phyloP scores from a whole-genome alignment of 2,113 vertebrate genomes.

The Rallus limicola region DNA sequence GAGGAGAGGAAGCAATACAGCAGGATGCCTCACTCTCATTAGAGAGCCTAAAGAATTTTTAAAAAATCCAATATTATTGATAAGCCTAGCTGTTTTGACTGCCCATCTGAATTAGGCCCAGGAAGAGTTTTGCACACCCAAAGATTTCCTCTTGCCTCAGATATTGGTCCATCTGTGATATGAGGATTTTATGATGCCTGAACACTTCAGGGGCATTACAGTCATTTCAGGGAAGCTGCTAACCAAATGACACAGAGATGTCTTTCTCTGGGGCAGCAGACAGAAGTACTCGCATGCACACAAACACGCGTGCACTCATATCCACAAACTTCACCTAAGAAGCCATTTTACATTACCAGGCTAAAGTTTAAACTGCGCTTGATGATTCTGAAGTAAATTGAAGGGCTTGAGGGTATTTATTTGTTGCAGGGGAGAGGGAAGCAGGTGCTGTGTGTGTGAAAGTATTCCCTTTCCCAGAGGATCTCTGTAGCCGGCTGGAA shows the following conservation, averaged over 20 bases:
- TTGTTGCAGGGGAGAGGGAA: slow-evolving; percentile 8
- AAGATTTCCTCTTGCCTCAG: neutral
- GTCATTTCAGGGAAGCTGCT: neutral
- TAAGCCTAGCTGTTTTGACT: neutral
- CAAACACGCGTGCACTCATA: neutral
- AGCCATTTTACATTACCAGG: neutral
- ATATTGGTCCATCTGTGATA: neutral
- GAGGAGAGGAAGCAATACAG: neutral
- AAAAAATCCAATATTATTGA: neutral
- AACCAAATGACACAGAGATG: neutral
- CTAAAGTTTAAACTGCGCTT: neutral
- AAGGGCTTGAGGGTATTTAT: neutral
- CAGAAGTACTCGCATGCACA: neutral
- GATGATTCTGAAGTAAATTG: neutral
- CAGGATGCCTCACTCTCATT: neutral
- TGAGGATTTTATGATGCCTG: slow-evolving; percentile 39
- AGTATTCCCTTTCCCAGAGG: slow-evolving; percentile 25
- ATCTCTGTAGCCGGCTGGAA: neutral
- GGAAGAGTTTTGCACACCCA: neutral
- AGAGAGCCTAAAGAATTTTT: neutral
- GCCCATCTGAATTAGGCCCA: neutral
- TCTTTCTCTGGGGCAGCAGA: slow-evolving; percentile 12
- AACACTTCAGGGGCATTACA: slow-evolving; percentile 34
- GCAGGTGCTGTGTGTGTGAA: neutral
- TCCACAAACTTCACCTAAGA: neutral